Evolutionary conservation across 2,113 vertebrate genomes (phyloP).

Genomic region (Stercorarius parasiticus): DNA sequence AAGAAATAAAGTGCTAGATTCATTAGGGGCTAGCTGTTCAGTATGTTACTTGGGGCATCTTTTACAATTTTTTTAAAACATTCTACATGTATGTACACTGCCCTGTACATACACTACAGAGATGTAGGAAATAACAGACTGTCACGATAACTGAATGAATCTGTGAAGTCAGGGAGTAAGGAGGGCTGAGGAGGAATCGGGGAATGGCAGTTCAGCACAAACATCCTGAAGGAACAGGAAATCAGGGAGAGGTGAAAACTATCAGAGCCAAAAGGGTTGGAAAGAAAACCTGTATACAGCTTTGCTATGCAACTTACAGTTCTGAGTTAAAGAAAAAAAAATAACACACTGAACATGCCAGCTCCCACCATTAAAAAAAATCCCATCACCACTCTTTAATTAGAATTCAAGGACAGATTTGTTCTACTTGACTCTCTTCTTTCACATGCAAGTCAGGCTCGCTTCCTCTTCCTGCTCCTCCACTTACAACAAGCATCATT

Average conservation of each 20-base stretch:
- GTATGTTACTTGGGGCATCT: too few relatives aligned
- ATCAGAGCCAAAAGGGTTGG: not conserved
- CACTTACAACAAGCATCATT: not conserved
- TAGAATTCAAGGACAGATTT: not conserved
- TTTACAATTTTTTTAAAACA: not conserved
- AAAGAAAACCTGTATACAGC: not conserved
- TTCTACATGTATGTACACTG: not conserved
- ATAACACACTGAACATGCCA: not conserved
- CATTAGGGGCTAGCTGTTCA: not conserved
- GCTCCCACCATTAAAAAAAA: not conserved
- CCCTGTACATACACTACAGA: not conserved
- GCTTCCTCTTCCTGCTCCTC: not conserved
- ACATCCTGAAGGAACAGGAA: not conserved
- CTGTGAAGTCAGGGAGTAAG: not conserved
- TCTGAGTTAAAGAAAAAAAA: not conserved
- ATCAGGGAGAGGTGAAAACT: not conserved
- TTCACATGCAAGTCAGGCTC: not conserved
- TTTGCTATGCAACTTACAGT: not conserved
- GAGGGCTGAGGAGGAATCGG: not conserved
- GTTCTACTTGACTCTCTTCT: not conserved
- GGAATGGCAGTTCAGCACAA: not conserved
- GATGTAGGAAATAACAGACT: not conserved
- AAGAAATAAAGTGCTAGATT: not conserved
- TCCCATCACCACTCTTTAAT: not conserved
- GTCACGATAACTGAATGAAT: not conserved